Evolutionary conservation across 2,113 vertebrate species (phyloP).

Genomic region (Oryzias curvinotus): DNA sequence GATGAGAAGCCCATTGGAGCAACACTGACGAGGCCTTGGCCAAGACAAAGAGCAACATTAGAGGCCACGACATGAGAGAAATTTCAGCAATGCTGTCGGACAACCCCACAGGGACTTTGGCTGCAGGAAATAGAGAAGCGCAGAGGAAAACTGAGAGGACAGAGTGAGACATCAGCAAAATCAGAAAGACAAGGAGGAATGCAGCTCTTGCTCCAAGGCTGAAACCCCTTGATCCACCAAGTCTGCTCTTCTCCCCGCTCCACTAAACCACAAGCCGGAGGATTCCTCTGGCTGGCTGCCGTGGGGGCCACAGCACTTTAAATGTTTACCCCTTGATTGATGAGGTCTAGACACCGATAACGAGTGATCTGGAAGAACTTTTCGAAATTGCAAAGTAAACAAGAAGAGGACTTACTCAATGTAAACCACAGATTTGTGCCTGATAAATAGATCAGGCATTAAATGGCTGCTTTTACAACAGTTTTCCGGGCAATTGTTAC

Average conservation of each 20-base stretch:
- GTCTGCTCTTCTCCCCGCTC: conserved; percentile 58
- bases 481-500: conserved; percentile 32
- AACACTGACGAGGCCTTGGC: conserved; percentile 4
- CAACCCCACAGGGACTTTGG: conserved; percentile 38
- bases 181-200: conserved; percentile 64
- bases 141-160: conserved; percentile 9
- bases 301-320: conserved; percentile 40
- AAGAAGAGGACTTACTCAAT: conserved; percentile 25
- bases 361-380: conserved; percentile 28
- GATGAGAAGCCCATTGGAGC: conserved; percentile 8
- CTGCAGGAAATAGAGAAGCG: conserved; percentile 44
- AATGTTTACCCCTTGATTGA: conserved; percentile 42
- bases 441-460: conserved; percentile 49
- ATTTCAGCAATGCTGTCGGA: conserved; percentile 47
- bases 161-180: conserved; percentile 57
- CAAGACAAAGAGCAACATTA: conserved; percentile 16
- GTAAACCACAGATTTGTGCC: conserved; percentile 49
- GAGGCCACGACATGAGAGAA: conserved; percentile 52
- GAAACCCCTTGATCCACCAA: conserved; percentile 50
- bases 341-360: conserved; percentile 24
- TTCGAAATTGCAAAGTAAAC: conserved; percentile 25
- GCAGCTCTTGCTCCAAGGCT: conserved; percentile 57
- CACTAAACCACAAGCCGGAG: conserved; percentile 55
- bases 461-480: conserved; percentile 38
- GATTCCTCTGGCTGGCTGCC: conserved; percentile 53